Evolutionary conservation across 2,888 invertebrate species (phyloP).

Genomic region (Ptychoptera contaminata): DNA sequence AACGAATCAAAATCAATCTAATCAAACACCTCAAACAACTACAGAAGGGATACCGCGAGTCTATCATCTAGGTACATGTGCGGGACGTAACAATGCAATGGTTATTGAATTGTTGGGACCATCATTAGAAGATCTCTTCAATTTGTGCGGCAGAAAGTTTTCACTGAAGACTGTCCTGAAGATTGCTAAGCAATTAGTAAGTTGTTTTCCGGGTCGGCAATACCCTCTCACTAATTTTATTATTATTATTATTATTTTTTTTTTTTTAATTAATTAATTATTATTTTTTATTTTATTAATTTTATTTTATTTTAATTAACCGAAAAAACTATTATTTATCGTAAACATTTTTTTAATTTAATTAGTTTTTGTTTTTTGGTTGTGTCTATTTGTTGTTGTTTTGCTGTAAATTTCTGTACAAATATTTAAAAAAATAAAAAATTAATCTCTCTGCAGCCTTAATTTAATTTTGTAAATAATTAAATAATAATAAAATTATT

Average conservation of each 20-base stretch:
- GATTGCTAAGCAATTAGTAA: slow-evolving; percentile 46
- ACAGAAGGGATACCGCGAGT: slow-evolving; percentile 52
- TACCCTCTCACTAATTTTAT: neutral
- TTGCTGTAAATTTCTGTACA: too few species aligned
- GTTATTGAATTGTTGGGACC: slow-evolving; percentile 57
- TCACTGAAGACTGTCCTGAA: slow-evolving; percentile 52
- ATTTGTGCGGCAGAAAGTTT: slow-evolving; percentile 52
- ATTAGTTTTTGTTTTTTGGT: too few species aligned
- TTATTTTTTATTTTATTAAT: too few species aligned
- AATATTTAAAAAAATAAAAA: too few species aligned
- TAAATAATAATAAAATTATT: too few species aligned
- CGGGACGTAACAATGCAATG: slow-evolving; percentile 51
- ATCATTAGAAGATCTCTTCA: slow-evolving; percentile 56
- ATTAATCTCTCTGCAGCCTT: too few species aligned
- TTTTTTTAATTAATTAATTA: neutral
- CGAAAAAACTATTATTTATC: too few species aligned
- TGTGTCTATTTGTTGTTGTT: too few species aligned
- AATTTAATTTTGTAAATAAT: too few species aligned
- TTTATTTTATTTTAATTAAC: too few species aligned
- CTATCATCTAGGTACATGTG: slow-evolving; percentile 57
- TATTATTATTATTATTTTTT: neutral
- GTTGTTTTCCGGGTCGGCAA: neutral
- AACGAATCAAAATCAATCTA: neutral
- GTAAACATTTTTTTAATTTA: too few species aligned
- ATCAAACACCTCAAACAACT: neutral